These are phyloP conservation scores for Amphipoea oculea DNA, from an alignment of 2,888 invertebrate species.

Conservation along the genomic window DNA sequence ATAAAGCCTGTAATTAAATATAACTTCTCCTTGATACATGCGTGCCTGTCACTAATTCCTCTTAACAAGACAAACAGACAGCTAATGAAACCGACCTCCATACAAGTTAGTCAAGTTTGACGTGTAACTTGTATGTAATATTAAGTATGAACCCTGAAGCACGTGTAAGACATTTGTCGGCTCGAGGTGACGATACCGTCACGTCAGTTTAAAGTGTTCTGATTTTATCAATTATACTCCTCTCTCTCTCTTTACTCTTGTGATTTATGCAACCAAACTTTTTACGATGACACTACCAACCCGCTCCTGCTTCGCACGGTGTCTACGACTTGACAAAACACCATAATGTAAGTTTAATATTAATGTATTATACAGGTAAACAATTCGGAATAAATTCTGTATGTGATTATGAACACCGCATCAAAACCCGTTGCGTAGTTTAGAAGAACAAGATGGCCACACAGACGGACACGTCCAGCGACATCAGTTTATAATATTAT, in stretches of 20 bases:
- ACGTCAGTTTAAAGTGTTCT: background rate
- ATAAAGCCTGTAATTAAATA: background rate
- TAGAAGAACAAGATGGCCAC: background rate
- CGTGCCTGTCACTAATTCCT: conserved; percentile 1
- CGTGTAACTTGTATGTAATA: conserved; percentile 1
- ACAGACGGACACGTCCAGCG: background rate
- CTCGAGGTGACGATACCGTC: background rate
- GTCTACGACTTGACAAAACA: background rate
- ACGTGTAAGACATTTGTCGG: background rate
- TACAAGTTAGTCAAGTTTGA: background rate
- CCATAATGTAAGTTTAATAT: too few relatives aligned
- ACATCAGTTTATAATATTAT: background rate
- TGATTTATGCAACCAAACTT: background rate
- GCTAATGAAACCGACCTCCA: conserved; percentile 11
- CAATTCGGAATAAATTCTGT: background rate
- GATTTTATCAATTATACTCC: background rate
- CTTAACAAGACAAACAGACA: conserved; percentile 23
- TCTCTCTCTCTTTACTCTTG: background rate
- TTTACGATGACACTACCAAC: too few relatives aligned
- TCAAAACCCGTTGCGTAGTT: background rate
- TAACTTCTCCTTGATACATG: background rate
- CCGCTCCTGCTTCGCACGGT: too few relatives aligned
- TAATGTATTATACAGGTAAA: too few relatives aligned
- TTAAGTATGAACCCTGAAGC: background rate
- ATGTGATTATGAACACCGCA: background rate